Evolutionary conservation across 2,113 vertebrate species (phyloP).

Genomic region (Serinus canaria): DNA sequence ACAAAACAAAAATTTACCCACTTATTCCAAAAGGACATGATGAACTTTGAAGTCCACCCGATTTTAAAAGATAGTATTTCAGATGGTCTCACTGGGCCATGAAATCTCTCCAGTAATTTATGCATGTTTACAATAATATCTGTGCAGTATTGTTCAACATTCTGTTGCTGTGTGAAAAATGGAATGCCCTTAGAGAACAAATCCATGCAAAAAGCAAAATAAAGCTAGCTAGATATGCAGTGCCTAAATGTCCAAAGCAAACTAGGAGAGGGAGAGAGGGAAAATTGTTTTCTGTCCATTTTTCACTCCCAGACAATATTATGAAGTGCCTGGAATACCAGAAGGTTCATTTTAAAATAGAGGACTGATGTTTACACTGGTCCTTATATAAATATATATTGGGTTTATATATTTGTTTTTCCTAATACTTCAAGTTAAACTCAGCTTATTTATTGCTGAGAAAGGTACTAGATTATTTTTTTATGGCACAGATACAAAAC

Average conservation of each 20-base stretch:
- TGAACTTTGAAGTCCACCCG: neutral
- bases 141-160: neutral
- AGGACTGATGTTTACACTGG: neutral
- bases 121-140: neutral
- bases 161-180: neutral
- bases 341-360: slow-evolving; percentile 10
- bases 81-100: neutral
- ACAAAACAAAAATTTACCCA: neutral
- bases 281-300: neutral
- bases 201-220: neutral
- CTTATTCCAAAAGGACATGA: neutral
- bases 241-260: neutral
- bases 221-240: neutral
- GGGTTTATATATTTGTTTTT: neutral
- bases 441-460: neutral
- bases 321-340: slow-evolving; percentile 30
- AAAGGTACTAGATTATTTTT: neutral
- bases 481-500: neutral
- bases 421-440: neutral
- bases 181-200: neutral
- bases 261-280: neutral
- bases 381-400: neutral
- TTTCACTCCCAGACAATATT: slow-evolving; percentile 18
- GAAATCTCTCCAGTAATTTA: neutral
- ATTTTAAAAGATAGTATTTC: neutral